Evolutionary conservation across 2,888 invertebrate species (phyloP).

Genomic region (Mythimna loreyi): DNA sequence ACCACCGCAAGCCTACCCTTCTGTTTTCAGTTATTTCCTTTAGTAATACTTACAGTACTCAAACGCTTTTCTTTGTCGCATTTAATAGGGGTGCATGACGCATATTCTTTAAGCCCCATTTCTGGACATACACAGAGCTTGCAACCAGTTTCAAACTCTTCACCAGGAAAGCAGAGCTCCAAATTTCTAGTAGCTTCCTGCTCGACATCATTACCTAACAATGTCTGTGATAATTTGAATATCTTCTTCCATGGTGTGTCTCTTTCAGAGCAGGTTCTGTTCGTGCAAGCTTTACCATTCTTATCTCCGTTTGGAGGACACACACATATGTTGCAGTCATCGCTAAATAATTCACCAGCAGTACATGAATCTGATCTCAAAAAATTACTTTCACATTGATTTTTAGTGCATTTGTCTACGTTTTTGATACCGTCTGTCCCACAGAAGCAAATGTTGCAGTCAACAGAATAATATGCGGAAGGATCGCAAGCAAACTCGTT

Average conservation of each 20-base stretch:
- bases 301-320: slow-evolving; percentile 84
- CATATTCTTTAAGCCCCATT: slow-evolving; percentile 81
- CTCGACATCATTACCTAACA: slow-evolving; percentile 68
- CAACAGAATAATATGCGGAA: slow-evolving; percentile 81
- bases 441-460: slow-evolving; percentile 85
- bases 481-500: slow-evolving; percentile 81
- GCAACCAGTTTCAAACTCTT: slow-evolving; percentile 82
- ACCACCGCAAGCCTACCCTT: background rate
- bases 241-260: slow-evolving; percentile 77
- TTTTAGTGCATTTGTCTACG: slow-evolving; percentile 84
- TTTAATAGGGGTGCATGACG: slow-evolving; percentile 75
- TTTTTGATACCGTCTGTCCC: slow-evolving; percentile 82
- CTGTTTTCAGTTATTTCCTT: slow-evolving; percentile 6
- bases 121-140: slow-evolving; percentile 86
- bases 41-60: slow-evolving; percentile 50
- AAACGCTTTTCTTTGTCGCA: slow-evolving; percentile 65
- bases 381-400: slow-evolving; percentile 80
- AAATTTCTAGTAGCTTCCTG: slow-evolving; percentile 72
- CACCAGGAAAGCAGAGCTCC: slow-evolving; percentile 84
- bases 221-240: slow-evolving; percentile 75
- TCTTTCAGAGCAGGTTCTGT: slow-evolving; percentile 74
- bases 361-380: slow-evolving; percentile 77
- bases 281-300: slow-evolving; percentile 79
- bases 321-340: slow-evolving; percentile 85
- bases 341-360: slow-evolving; percentile 82